Base-by-base conservation (phyloP, 2,888 invertebrate species). In the Anoplius nigerrimus region DNA sequence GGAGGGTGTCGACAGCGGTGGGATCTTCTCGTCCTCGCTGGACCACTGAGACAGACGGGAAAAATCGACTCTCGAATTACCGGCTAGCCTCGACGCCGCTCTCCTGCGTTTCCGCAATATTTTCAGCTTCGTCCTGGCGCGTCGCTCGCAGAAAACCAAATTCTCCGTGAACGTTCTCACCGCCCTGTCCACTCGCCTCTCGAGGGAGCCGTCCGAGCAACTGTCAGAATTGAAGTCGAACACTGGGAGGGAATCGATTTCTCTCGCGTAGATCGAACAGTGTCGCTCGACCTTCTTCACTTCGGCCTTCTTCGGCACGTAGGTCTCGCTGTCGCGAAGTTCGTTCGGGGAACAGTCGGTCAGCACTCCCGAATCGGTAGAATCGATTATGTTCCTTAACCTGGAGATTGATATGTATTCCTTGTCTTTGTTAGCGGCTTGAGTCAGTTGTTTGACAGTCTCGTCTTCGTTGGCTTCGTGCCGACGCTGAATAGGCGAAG, bases 291-390 rank as follows among this genome's bases (percentile, higher is more conserved):
- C 21, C 15, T 15, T 21, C 15, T 11, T n/a, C 43, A 11, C 21
- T 20, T 54, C 8, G 16, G 16, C 2, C 15, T 34, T 18, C 15
- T 1, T 18, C 16, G 46, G 1, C 6, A n/a, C 16, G 16, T 15
- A 45, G 2, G 8, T 48, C 16, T 61, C 48, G 34, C 0, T 16
- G 6, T 27, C n/a, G 0, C 42, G 34, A 46, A 65, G 16, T 43
- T 72, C 70, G 43, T 57, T 56, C 20, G 27, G 24, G 1, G 76
- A 68, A 52, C 63, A 79, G 16, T 80, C 80, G n/a, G 67, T 48
- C 20, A 76, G 68, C n/a, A 82, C 78, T 2, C 82, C 80, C 2
- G 82, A 82, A 62, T 83, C 83, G 13, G 70, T 67, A n/a, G 82
- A 82, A 5, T 66, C 66, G 0, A 8, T 34, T 11, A 34, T 8